Conservation (phyloP, 2,888 invertebrate species). For the Lycophotia porphyrea region DNA sequence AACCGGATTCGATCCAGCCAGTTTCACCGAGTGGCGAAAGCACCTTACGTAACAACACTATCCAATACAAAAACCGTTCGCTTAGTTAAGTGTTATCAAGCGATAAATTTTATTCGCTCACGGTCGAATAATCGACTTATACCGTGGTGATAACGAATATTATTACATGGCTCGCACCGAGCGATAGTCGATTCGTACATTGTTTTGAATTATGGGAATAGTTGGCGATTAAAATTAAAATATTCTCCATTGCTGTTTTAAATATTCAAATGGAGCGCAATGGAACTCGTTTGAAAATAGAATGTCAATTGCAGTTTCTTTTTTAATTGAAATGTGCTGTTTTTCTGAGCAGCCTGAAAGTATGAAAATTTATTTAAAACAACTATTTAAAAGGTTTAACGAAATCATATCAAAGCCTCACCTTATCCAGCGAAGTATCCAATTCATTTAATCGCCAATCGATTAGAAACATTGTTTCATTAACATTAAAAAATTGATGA, state of each 20-base stretch:
- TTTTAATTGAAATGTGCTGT: slow-evolving; percentile 7
- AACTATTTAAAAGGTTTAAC: slow-evolving; percentile 12
- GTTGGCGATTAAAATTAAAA: slow-evolving; percentile 59
- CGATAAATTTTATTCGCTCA: slow-evolving; percentile 83
- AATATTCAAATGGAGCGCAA: slow-evolving; percentile 44
- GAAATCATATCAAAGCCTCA: slow-evolving; percentile 38
- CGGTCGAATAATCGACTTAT: slow-evolving; percentile 81
- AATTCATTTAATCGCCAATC: slow-evolving; percentile 39
- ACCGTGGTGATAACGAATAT: slow-evolving; percentile 77
- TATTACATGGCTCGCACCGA: slow-evolving; percentile 66
- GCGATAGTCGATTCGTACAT: slow-evolving; percentile 65
- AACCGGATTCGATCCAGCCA: slow-evolving; percentile 73
- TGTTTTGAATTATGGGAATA: slow-evolving; percentile 67
- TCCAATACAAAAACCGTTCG: slow-evolving; percentile 72
- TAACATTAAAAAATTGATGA: slow-evolving; percentile 51
- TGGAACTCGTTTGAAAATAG: slow-evolving; percentile 42
- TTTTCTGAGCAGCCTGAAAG: not conserved
- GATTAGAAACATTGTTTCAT: slow-evolving; percentile 49
- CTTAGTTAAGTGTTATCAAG: slow-evolving; percentile 77
- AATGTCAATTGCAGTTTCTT: slow-evolving; percentile 26
- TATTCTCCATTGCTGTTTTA: slow-evolving; percentile 42
- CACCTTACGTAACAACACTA: slow-evolving; percentile 73
- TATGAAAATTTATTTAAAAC: slow-evolving; percentile 3
- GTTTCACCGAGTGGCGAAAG: slow-evolving; percentile 72
- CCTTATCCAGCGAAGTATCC: slow-evolving; percentile 16